Conservation (phyloP, 2,888 invertebrate genomes). For the Ypsolopha sequella region DNA sequence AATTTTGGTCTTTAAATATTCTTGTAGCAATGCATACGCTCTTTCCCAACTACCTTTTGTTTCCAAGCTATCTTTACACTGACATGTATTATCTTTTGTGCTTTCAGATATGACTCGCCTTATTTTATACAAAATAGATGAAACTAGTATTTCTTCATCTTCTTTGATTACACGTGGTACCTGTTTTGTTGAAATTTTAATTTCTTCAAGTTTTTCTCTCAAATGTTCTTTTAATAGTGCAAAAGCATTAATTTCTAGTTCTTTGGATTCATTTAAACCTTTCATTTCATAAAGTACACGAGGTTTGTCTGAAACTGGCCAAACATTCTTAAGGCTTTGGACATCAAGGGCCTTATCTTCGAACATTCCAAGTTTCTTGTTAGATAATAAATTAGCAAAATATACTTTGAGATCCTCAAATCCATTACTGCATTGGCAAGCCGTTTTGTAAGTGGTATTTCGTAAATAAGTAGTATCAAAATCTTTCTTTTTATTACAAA, state of each 20-base stretch:
- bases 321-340: constrained; percentile 15
- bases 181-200: constrained; percentile 27
- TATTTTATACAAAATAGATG: constrained; percentile 34
- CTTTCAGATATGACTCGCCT: constrained; percentile 42
- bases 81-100: constrained; percentile 31
- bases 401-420: background rate
- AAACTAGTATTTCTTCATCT: constrained; percentile 38
- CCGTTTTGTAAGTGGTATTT: too few relatives aligned
- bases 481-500: too few relatives aligned
- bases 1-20: constrained; percentile 56
- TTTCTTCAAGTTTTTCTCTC: constrained; percentile 35
- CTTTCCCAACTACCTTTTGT: constrained; percentile 45
- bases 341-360: constrained; percentile 21
- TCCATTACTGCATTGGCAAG: background rate
- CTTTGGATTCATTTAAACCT: constrained; percentile 24
- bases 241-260: constrained; percentile 52
- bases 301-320: background rate
- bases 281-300: background rate
- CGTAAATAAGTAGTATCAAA: too few relatives aligned
- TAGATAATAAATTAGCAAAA: background rate
- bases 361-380: background rate
- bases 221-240: constrained; percentile 46
- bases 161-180: constrained; percentile 26
- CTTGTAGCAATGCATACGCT: constrained; percentile 48
- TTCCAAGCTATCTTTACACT: constrained; percentile 20